Conservation (phyloP, 30 jellyfish, hydroid and myxozoan species). For the Aurelia coerulea region DNA sequence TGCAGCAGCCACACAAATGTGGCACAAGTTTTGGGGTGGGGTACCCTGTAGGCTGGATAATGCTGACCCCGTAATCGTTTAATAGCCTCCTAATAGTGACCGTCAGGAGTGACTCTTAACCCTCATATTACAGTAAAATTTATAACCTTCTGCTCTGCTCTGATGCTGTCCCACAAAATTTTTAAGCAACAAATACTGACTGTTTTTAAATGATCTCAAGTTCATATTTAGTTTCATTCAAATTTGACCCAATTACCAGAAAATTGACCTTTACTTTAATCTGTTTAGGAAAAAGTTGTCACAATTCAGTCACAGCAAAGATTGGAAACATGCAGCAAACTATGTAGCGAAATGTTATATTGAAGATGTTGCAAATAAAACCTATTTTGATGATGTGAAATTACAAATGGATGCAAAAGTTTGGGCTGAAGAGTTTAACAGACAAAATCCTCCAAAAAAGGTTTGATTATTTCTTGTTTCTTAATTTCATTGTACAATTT, state of each 20-base stretch:
- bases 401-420: constrained; percentile 98
- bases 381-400: constrained; percentile 93
- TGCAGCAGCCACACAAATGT: too few relatives aligned
- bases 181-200: background rate
- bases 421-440: constrained; percentile 98
- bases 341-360: constrained; percentile 91
- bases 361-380: constrained; percentile 78
- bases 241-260: background rate
- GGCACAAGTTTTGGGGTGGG: too few relatives aligned
- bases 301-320: constrained; percentile 72
- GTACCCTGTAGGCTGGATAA: too few relatives aligned
- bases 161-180: background rate
- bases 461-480: constrained; percentile 13
- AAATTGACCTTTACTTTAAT: background rate
- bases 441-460: constrained; percentile 96
- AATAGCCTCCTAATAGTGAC: background rate
- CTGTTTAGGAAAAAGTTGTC: constrained; percentile 88
- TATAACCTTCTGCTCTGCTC: background rate
- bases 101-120: background rate
- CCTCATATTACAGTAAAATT: background rate
- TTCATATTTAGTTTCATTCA: background rate
- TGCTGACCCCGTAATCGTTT: background rate
- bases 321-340: constrained; percentile 93
- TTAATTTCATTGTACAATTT: too few relatives aligned
- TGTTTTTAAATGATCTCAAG: background rate